Base-by-base conservation (phyloP, 1,140 invertebrate genomes). In the Panagrolaimus sp. region DNA sequence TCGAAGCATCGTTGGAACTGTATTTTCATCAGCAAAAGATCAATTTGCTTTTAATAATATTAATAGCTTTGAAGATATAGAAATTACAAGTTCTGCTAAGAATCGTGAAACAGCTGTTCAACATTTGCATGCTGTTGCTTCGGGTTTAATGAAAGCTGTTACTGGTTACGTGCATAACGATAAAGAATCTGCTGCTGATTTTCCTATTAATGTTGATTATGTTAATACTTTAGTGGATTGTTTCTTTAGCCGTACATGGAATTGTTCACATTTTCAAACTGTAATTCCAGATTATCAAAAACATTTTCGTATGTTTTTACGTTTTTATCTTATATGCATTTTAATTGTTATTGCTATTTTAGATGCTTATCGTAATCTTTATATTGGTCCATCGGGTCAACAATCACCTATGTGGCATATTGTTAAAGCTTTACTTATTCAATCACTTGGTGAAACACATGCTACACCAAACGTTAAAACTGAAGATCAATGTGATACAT, bases 391-490 rank as follows among this genome's bases (percentile, higher is more conserved):
- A 57, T 25, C 9, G 27, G 11, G 20, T 27, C 27, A 20, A n/a
- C 51, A 57, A 16, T 57, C 51, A 11, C 16, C 20, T 57, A 20
- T 57, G 5, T 57, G 51, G 51, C 27, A 57, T 27, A n/a, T 57
- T 23, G 51, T 57, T 57, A 27, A 57, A 25, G 20, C 51, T 27
- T 20, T 57, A 27, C n/a, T 57, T 1, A 27, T 57, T 27, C 51
- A 57, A 57, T 13, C 51, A 8, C 51, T 57, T 20, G 51, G 51
- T 20, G 20, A 57, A 57, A 57, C 51, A 1, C 51, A 57, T 57
- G 51, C 51, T 20, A 57, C 51, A 11, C 51, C 20, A 57, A 57
- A 57, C n/a, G 51, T 57, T 27, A 57, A 57, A 23, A 57, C 20
- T 27, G 51, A 25, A 11, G 51, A 57, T 27, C 51, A 57, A 57